phyloP scores from a whole-genome alignment of 2,888 invertebrate species.

The Trachelus stipa region DNA sequence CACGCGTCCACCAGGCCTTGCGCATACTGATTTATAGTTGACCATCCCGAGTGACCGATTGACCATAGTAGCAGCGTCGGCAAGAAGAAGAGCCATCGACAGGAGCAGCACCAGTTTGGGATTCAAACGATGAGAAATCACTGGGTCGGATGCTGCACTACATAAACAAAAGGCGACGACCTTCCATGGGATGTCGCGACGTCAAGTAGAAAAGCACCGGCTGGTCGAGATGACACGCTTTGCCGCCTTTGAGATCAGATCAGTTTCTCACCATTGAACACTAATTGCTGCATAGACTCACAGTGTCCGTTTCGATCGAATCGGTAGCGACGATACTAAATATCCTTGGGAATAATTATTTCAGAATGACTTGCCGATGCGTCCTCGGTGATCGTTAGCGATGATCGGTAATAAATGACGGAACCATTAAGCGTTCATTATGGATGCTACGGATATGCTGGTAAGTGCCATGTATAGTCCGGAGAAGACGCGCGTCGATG shows the following conservation, averaged over 20 bases:
- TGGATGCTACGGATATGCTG: neutral
- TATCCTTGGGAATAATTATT: neutral
- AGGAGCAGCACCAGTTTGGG: neutral
- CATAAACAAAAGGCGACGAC: neutral
- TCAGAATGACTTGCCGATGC: neutral
- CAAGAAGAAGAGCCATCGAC: neutral
- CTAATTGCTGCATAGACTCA: neutral
- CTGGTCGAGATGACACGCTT: neutral
- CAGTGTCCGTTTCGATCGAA: neutral
- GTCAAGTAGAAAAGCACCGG: neutral
- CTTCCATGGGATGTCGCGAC: neutral
- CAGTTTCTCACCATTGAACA: neutral
- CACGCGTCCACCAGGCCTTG: neutral
- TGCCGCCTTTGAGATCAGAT: neutral
- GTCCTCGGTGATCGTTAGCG: neutral
- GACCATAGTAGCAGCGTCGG: neutral
- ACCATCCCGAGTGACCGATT: neutral
- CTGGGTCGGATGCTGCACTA: neutral
- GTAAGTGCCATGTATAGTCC: neutral
- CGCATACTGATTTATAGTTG: constrained; percentile 3
- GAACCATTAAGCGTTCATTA: neutral
- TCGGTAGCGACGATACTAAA: neutral
- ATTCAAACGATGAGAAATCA: neutral
- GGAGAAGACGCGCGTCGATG: neutral
- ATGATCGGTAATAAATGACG: neutral